A percentile compares a stretch with the other conserved stretches of the same genome.
These are phyloP conservation scores for Isotomurus palustris DNA, from an alignment of 2,888 invertebrate species.

Conservation along the genomic window DNA sequence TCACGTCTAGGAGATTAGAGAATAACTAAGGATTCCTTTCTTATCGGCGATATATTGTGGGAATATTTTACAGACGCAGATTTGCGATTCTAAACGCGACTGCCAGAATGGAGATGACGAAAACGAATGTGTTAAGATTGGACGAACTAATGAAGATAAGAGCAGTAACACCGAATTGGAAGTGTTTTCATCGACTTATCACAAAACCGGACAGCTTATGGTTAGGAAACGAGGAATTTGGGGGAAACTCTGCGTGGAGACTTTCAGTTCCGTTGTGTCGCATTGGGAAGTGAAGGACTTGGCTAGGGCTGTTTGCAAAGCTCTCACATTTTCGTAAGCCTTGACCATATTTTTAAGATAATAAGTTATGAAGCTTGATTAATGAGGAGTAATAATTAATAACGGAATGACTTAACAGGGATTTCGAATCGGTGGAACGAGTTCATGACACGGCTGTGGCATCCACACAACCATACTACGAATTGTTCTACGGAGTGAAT, in stretches of 20 bases:
- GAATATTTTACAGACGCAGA: conserved; percentile 16
- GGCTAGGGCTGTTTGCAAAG: conserved; percentile 68
- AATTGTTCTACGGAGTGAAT: conserved; percentile 32
- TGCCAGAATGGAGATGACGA: conserved; percentile 73
- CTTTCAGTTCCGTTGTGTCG: conserved; percentile 60
- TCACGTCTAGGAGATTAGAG: not conserved
- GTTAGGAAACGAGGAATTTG: conserved; percentile 69
- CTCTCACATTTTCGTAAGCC: conserved; percentile 69
- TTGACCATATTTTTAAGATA: not conserved
- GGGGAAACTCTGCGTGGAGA: conserved; percentile 71
- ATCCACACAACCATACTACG: conserved; percentile 39
- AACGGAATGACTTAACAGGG: conserved; percentile 18
- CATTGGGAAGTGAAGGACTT: conserved; percentile 65
- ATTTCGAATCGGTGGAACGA: conserved; percentile 43
- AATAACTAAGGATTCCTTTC: too few relatives aligned
- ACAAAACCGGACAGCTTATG: conserved; percentile 61
- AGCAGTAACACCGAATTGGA: conserved; percentile 50
- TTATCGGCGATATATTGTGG: too few relatives aligned
- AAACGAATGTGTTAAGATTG: conserved; percentile 65
- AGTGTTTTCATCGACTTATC: conserved; percentile 42
- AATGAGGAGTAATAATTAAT: not conserved
- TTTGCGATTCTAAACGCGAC: conserved; percentile 53
- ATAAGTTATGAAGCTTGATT: not conserved
- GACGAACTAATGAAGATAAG: conserved; percentile 59
- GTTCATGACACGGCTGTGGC: conserved; percentile 28